Conservation (phyloP, 2,113 vertebrate species). For the Pelecanus crispus region DNA sequence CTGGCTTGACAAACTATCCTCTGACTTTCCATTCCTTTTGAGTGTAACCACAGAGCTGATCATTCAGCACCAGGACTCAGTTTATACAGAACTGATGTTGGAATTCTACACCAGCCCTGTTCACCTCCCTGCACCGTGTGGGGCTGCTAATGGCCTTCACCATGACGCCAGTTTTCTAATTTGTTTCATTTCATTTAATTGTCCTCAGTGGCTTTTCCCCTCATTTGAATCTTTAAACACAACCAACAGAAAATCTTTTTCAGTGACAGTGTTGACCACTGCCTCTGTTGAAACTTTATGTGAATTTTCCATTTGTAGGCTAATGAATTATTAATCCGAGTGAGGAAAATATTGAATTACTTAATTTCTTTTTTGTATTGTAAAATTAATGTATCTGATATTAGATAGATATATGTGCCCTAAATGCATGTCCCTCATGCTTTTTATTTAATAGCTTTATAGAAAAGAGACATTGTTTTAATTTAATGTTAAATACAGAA, state of each 20-base stretch:
- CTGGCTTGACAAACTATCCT: background rate
- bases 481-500: background rate
- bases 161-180: accelerated
- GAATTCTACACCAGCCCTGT: background rate
- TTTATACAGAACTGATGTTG: background rate
- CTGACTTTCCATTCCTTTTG: background rate
- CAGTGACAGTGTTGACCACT: background rate
- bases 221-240: background rate
- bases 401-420: background rate
- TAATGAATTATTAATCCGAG: background rate
- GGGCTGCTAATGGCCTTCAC: background rate
- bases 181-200: background rate
- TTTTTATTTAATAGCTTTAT: background rate
- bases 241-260: background rate
- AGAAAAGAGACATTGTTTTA: background rate
- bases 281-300: background rate
- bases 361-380: background rate
- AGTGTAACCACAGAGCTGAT: background rate
- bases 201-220: background rate
- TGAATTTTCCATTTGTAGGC: background rate
- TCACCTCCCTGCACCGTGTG: accelerated
- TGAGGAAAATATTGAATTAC: background rate
- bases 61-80: background rate
- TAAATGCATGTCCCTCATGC: background rate
- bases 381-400: background rate